These are phyloP conservation scores for Drosophila varians DNA, from an alignment of 1,140 invertebrate species.

Conservation along the genomic window DNA sequence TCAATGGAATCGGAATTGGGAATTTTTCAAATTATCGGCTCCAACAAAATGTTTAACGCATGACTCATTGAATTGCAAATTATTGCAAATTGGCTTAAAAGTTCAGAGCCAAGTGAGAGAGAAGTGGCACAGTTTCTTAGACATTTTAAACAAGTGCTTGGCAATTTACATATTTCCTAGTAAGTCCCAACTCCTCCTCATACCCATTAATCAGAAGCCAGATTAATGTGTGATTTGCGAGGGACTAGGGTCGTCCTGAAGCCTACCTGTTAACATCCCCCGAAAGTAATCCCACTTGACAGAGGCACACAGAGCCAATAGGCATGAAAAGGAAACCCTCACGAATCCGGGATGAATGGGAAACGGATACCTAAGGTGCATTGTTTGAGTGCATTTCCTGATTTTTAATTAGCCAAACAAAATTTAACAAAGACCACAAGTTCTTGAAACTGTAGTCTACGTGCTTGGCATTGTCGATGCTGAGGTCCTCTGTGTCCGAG, in stretches of 20 bases:
- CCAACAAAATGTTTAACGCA: slow-evolving; percentile 18
- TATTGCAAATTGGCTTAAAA: slow-evolving; percentile 46
- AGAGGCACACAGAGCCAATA: slow-evolving; percentile 29
- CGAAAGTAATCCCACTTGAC: slow-evolving; percentile 55
- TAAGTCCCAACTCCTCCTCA: neutral
- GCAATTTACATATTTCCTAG: neutral
- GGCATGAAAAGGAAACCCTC: slow-evolving; percentile 17
- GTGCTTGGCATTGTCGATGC: slow-evolving; percentile 41
- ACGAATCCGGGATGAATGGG: slow-evolving; percentile 23
- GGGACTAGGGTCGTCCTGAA: neutral
- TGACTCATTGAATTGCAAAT: slow-evolving; percentile 67
- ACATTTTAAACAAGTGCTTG: slow-evolving; percentile 9
- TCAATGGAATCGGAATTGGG: slow-evolving; percentile 49
- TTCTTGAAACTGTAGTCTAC: slow-evolving; percentile 39
- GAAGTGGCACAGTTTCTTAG: neutral
- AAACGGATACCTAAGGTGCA: neutral
- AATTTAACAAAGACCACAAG: slow-evolving; percentile 20
- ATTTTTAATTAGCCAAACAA: slow-evolving; percentile 69
- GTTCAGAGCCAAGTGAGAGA: neutral
- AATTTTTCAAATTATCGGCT: slow-evolving; percentile 34
- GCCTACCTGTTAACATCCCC: slow-evolving; percentile 30
- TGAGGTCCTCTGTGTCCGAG: neutral
- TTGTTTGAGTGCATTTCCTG: slow-evolving; percentile 64
- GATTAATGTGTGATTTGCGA: slow-evolving; percentile 32
- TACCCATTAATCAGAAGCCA: slow-evolving; percentile 2